Conservation (phyloP, 2,797 vertebrate species). For the Lacerta bilineata region DNA sequence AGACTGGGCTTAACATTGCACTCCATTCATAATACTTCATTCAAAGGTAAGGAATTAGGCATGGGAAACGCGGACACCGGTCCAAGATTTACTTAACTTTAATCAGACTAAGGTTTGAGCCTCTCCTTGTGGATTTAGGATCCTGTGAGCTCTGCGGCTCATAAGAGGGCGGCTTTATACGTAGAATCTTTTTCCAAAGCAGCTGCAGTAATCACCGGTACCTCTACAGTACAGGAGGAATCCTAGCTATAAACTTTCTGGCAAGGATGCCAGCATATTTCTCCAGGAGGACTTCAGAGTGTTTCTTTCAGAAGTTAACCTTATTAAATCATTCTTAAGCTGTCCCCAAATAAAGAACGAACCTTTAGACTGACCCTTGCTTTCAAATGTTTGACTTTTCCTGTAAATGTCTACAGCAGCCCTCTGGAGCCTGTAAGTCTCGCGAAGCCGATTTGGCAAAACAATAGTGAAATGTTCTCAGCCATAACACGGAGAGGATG, state of each 20-base stretch:
- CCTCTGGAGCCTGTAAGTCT: constrained; percentile 45
- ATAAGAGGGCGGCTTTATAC: constrained; percentile 67
- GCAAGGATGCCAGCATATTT: constrained; percentile 70
- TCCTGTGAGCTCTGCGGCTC: constrained; percentile 63
- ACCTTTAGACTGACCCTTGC: constrained; percentile 49
- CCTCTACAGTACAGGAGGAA: constrained; percentile 63
- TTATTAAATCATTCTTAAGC: constrained; percentile 71
- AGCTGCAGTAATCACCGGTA: constrained; percentile 66
- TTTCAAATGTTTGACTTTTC: constrained; percentile 59
- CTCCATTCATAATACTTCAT: neutral
- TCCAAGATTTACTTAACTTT: constrained; percentile 69
- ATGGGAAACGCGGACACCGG: constrained; percentile 39
- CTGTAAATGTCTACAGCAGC: constrained; percentile 47
- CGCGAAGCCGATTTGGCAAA: constrained; percentile 49
- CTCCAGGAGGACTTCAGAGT: constrained; percentile 66
- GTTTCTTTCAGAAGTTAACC: constrained; percentile 69
- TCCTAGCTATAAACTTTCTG: constrained; percentile 68
- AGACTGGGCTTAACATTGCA: constrained; percentile 19
- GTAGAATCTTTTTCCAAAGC: constrained; percentile 56
- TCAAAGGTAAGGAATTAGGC: neutral
- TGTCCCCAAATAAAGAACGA: constrained; percentile 63
- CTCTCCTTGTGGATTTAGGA: constrained; percentile 68
- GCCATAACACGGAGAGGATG: constrained; percentile 21
- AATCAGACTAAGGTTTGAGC: constrained; percentile 59
- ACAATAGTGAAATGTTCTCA: constrained; percentile 46